phyloP scores from a whole-genome alignment of 2,888 invertebrate genomes.

The Heliconius charithonia region DNA sequence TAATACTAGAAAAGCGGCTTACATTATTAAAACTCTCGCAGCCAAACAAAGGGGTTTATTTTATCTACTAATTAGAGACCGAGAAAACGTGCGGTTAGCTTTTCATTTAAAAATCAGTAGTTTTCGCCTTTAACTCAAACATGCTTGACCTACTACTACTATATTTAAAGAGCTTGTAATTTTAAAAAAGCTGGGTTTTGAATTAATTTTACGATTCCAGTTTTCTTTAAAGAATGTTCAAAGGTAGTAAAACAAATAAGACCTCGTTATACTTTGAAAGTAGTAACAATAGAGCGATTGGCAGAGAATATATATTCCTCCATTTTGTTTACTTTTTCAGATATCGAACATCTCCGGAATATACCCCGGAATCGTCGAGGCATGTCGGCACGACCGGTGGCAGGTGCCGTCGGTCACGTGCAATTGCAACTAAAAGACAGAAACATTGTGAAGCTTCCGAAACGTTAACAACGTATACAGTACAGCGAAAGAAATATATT shows the following conservation, averaged over 20 bases:
- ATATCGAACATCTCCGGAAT: conserved; percentile 52
- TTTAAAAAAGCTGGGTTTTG: conserved; percentile 26
- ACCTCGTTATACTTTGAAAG: conserved; percentile 29
- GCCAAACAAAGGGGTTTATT: conserved; percentile 30
- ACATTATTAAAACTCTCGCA: conserved; percentile 46
- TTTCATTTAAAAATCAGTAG: conserved; percentile 34
- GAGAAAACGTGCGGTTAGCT: conserved; percentile 28
- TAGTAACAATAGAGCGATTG: conserved; percentile 30
- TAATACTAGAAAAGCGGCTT: conserved; percentile 49
- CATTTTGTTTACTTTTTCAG: conserved; percentile 38
- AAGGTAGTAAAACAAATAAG: conserved; percentile 18
- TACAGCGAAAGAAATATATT: background rate
- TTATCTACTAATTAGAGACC: conserved; percentile 37
- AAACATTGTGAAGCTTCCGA: conserved; percentile 37
- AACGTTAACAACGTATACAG: conserved; percentile 21
- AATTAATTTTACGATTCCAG: conserved; percentile 17
- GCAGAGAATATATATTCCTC: conserved; percentile 26
- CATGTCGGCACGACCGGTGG: conserved; percentile 64
- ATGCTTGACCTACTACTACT: conserved; percentile 40
- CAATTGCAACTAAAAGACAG: conserved; percentile 60
- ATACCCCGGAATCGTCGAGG: conserved; percentile 54
- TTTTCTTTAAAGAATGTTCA: conserved; percentile 6
- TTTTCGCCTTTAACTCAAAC: conserved; percentile 29
- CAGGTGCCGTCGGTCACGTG: conserved; percentile 72
- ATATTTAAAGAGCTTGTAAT: conserved; percentile 29